Conservation (phyloP, 2,113 vertebrate species). For the Sigmodon hispidus region DNA sequence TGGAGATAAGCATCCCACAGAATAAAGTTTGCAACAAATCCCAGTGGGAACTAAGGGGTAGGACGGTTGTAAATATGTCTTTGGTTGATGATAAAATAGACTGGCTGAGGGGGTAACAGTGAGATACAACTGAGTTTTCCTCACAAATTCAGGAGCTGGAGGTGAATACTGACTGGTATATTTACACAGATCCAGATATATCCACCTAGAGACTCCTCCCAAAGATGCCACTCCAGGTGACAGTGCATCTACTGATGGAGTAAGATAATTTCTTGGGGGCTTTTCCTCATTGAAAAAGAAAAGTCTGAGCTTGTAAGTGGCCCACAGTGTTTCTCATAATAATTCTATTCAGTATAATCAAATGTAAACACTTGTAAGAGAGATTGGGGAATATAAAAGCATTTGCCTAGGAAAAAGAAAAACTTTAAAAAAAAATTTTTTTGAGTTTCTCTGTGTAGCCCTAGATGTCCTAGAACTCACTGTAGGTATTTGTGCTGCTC, state of each 20-base stretch:
- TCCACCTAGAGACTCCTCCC: not conserved
- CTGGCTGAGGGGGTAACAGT: not conserved
- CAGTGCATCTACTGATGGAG: not conserved
- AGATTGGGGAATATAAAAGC: not conserved
- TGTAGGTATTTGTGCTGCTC: no score
- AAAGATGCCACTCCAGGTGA: not conserved
- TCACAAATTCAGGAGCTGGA: not conserved
- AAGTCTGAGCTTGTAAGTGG: not conserved
- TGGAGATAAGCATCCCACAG: slow-evolving; percentile 28
- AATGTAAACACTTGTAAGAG: not conserved
- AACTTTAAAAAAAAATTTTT: not conserved
- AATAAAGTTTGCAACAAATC: not conserved
- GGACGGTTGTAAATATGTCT: not conserved
- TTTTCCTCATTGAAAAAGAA: not conserved
- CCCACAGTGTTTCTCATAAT: not conserved
- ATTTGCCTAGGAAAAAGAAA: not conserved
- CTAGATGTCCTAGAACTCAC: no score
- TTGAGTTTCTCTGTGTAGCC: no score
- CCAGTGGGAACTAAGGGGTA: not conserved
- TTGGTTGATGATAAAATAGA: not conserved
- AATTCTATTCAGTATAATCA: not conserved
- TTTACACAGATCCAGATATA: not conserved
- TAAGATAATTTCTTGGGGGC: no score
- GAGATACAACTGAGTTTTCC: not conserved
- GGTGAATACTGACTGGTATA: not conserved